Conservation (phyloP, 1,140 invertebrate species). For the Drosophila ironensis region DNA sequence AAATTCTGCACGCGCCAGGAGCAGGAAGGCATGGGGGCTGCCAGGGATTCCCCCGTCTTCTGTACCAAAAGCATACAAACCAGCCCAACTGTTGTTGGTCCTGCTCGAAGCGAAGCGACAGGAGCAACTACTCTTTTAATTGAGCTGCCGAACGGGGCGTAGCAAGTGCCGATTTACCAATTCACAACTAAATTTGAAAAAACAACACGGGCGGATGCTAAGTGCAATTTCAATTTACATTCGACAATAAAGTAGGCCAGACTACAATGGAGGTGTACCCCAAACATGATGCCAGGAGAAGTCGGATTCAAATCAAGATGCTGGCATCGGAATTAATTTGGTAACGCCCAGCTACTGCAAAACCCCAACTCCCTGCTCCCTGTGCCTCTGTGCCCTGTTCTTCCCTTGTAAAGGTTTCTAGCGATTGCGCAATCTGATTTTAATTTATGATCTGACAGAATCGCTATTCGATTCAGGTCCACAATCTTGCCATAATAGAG, state of each 20-base stretch:
- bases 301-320: slow-evolving; percentile 23
- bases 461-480: slow-evolving; percentile 34
- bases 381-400: background rate
- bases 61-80: slow-evolving; percentile 40
- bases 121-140: slow-evolving; percentile 72
- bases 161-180: slow-evolving; percentile 76
- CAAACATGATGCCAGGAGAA: slow-evolving; percentile 61
- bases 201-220: slow-evolving; percentile 62
- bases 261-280: slow-evolving; percentile 61
- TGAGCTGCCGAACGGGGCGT: slow-evolving; percentile 78
- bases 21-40: slow-evolving; percentile 8
- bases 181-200: slow-evolving; percentile 75
- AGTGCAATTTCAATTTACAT: slow-evolving; percentile 80
- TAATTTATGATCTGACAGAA: slow-evolving; percentile 66
- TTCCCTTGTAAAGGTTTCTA: slow-evolving; percentile 54
- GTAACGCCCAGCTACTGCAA: slow-evolving; percentile 27
- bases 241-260: slow-evolving; percentile 76
- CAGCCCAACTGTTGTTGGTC: background rate
- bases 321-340: slow-evolving; percentile 32
- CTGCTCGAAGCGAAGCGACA: slow-evolving; percentile 20
- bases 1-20: slow-evolving; percentile 75
- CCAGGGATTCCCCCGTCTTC: slow-evolving; percentile 5
- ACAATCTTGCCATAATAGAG: background rate
- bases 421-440: slow-evolving; percentile 75
- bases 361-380: too few relatives aligned